Base-by-base conservation (phyloP, 2,113 vertebrate genomes). In the Orycteropus afer region DNA sequence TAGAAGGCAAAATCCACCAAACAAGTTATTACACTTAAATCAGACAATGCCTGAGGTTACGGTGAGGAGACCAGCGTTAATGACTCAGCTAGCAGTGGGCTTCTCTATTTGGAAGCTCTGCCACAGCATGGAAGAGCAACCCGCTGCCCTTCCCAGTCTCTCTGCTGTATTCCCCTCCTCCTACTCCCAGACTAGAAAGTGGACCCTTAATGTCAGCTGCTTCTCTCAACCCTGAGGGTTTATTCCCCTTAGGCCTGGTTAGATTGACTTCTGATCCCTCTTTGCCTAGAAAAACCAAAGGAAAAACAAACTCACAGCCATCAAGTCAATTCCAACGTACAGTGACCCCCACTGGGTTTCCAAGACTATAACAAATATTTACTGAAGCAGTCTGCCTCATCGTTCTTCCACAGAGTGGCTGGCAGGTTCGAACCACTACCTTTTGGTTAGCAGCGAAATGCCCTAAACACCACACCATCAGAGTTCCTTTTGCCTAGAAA, bases 11-110 rank as follows among this genome's bases (percentile, higher is more conserved):
- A 97, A 97, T 95, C 97, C 98, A 98, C 98, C 97, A 59, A 97
- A 96, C 81, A 92, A 91, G 91, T 92, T 91, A 97, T 97, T 97
- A 96, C 96, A 97, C 93, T 97, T 97, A 91, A 95, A 98, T 98
- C 97, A 98, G 97, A 94, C 97, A 96, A 93, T 95, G 96, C 95
- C 92, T 12, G 96, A 95, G 94, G 97, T 97, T 94, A 79, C 40
- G 3, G 95, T 74, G 49, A 85, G 96, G 93, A 91, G 59, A 83
- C 85, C 97, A 49, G 94, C 90, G 49, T 93, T 97, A 98, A 98
- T 96, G 97, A 98, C 96, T 98, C 90, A 1, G 77, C 82, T 78
- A 90, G 93, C 96, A 79, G 94, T 81, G 76, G 96, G 96, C 97
- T 97, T 88, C 97, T 94, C 78, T 97, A 79, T 96, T 96, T 95